Percentiles rank a stretch among this genome's conserved stretches.
phyloP scores from a whole-genome alignment of 1,140 invertebrate species.

The Aphaenogaster rudis region DNA sequence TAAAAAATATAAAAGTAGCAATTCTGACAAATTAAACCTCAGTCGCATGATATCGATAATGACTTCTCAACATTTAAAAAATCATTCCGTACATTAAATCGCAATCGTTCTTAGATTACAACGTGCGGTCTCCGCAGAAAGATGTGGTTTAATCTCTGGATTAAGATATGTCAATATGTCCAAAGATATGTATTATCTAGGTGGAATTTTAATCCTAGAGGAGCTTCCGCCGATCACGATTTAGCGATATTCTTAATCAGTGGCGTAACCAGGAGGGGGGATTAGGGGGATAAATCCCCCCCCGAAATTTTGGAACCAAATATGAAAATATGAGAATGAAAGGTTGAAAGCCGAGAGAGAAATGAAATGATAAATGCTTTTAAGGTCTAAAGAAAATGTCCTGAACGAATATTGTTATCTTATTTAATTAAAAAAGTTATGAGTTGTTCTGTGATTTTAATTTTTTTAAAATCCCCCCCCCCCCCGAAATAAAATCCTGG shows the following conservation, averaged over 20 bases:
- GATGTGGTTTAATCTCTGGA: neutral
- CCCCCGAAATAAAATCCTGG: too few species aligned
- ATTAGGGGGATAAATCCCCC: too few species aligned
- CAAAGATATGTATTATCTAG: neutral
- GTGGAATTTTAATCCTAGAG: neutral
- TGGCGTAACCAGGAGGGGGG: too few species aligned
- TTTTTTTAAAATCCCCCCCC: too few species aligned
- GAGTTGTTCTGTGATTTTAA: too few species aligned
- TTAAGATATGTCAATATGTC: neutral
- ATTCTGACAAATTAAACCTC: neutral
- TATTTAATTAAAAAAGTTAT: too few species aligned
- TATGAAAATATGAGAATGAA: too few species aligned
- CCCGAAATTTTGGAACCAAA: too few species aligned
- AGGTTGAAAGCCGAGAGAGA: too few species aligned
- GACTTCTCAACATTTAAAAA: neutral
- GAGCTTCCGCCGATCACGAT: neutral
- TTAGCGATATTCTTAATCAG: neutral
- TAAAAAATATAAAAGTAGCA: neutral
- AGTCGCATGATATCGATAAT: neutral
- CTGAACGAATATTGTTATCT: too few species aligned
- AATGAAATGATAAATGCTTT: too few species aligned
- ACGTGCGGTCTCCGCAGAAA: neutral
- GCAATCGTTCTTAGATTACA: neutral
- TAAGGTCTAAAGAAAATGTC: too few species aligned
- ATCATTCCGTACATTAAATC: neutral